Evolutionary conservation across 2,797 vertebrate species (phyloP).

Genomic region (Benthosema pterotum): DNA sequence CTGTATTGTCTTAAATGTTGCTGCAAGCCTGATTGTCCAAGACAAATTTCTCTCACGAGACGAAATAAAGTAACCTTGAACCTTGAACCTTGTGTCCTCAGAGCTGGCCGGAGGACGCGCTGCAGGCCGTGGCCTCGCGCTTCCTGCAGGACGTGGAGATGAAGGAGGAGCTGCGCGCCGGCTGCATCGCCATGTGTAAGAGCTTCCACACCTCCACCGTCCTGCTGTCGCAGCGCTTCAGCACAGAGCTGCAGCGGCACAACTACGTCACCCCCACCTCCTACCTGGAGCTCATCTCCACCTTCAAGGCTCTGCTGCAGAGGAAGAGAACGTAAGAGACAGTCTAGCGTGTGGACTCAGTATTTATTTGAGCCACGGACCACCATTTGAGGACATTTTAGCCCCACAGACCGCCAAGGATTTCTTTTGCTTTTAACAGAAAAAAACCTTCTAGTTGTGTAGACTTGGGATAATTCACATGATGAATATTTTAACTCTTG

Average conservation of each 20-base stretch:
- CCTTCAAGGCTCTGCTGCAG: constrained; percentile 87
- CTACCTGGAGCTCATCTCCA: constrained; percentile 92
- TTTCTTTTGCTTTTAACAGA: too few species aligned
- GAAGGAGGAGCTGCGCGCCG: constrained; percentile 79
- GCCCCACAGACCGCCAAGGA: too few species aligned
- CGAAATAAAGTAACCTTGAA: too few species aligned
- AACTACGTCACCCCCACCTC: constrained; percentile 95
- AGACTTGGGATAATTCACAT: too few species aligned
- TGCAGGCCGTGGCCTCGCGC: constrained; percentile 90
- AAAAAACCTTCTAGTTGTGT: too few species aligned
- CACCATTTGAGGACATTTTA: too few species aligned
- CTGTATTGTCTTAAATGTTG: too few species aligned
- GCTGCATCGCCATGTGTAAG: constrained; percentile 92
- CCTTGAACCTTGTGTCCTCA: constrained; percentile 47
- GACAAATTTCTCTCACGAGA: too few species aligned
- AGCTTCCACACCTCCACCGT: constrained; percentile 90
- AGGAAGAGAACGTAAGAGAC: constrained; percentile 87
- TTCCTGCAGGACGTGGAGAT: constrained; percentile 90
- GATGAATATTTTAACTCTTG: too few species aligned
- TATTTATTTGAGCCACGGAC: too few species aligned
- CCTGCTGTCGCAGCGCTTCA: constrained; percentile 80
- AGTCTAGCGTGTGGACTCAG: too few species aligned
- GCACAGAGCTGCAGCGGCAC: constrained; percentile 83
- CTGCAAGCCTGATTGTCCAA: too few species aligned
- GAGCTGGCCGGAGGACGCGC: constrained; percentile 91